A percentile compares a stretch with the other conserved stretches of the same genome.
phyloP scores from a whole-genome alignment of 2,797 vertebrate species.

The Macropodus opercularis region DNA sequence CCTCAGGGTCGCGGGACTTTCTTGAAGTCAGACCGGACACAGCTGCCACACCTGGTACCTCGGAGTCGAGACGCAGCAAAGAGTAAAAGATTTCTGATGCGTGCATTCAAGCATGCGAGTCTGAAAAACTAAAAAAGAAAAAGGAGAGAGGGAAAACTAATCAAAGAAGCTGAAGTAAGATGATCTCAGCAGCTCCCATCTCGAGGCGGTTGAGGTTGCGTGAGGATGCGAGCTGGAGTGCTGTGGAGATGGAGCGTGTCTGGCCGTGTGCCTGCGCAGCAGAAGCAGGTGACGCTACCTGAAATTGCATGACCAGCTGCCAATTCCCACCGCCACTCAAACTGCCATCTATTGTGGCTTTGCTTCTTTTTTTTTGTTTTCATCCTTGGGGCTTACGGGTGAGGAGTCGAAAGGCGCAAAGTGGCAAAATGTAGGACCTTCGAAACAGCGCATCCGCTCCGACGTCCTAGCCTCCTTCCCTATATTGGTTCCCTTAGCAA shows the following conservation, averaged over 20 bases:
- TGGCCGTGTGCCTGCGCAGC: conserved; percentile 31
- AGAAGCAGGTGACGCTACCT: conserved; percentile 50
- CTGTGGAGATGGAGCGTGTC: conserved; percentile 39
- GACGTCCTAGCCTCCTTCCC: conserved; percentile 39
- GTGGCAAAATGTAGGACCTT: conserved; percentile 22
- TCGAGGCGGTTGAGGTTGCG: conserved; percentile 33
- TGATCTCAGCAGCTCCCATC: conserved; percentile 34
- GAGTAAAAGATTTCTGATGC: conserved; percentile 16
- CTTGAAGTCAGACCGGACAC: conserved; percentile 36
- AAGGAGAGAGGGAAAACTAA: conserved; percentile 8
- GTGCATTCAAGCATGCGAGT: conserved; percentile 19
- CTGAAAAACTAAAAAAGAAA: too few relatives aligned
- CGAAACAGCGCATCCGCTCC: conserved; percentile 16
- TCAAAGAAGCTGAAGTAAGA: conserved; percentile 18
- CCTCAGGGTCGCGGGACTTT: conserved; percentile 33
- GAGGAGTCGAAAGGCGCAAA: conserved; percentile 21
- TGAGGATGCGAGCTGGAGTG: conserved; percentile 54
- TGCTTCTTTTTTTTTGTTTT: not conserved
- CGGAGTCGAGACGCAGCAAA: conserved; percentile 9
- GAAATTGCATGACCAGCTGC: conserved; percentile 70
- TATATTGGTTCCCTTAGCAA: conserved; percentile 60
- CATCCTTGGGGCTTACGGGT: conserved; percentile 10
- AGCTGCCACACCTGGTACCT: conserved; percentile 47
- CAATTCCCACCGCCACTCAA: conserved; percentile 37
- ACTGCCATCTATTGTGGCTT: not conserved